Evolutionary conservation across 2,797 vertebrate species (phyloP).

Genomic region (Mareca penelope): DNA sequence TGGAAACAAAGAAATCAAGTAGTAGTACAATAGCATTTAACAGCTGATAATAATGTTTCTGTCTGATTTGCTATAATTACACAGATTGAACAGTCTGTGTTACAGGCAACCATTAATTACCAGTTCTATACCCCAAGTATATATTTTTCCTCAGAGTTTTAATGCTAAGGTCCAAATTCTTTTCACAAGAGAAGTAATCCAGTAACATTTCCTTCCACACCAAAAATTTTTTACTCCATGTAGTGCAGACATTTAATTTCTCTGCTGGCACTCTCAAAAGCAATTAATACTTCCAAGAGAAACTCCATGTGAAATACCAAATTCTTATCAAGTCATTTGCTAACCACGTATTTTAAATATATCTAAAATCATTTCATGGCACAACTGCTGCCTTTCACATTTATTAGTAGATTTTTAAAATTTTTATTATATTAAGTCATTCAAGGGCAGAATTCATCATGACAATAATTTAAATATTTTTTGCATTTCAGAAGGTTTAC

Average conservation of each 20-base stretch:
- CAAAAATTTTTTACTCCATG: neutral
- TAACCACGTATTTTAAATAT: neutral
- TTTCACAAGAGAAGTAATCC: neutral
- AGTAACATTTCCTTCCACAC: neutral
- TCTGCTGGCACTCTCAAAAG: neutral
- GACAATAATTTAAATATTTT: neutral
- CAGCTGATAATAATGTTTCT: slow-evolving; percentile 74
- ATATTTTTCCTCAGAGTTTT: slow-evolving; percentile 50
- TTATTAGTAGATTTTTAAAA: neutral
- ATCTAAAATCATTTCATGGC: neutral
- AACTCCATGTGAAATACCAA: neutral
- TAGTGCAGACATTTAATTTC: neutral
- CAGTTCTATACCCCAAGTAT: slow-evolving; percentile 55
- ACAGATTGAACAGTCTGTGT: slow-evolving; percentile 53
- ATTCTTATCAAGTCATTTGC: neutral
- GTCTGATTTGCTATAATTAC: slow-evolving; percentile 72
- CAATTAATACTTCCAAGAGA: neutral
- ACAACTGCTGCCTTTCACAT: neutral
- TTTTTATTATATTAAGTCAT: neutral
- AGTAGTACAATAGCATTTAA: slow-evolving; percentile 67
- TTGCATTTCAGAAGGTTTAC: neutral
- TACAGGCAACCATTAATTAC: slow-evolving; percentile 75
- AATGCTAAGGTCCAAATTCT: slow-evolving; percentile 45
- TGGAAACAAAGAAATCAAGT: slow-evolving; percentile 62
- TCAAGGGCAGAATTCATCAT: neutral